Conservation (phyloP, 2,113 vertebrate species). For the Barbus barbus region DNA sequence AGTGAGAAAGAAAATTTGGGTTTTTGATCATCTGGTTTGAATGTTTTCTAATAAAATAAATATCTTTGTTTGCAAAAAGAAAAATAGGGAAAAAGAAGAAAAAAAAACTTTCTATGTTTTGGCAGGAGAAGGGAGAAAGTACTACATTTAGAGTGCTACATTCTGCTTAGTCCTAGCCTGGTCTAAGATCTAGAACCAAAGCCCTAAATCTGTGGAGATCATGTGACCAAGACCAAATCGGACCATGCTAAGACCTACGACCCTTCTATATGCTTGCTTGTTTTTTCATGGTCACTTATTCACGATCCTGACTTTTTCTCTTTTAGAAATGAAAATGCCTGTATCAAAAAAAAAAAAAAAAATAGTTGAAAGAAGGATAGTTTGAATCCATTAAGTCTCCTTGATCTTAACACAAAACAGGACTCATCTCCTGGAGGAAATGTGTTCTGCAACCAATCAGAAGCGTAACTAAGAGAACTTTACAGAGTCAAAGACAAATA, state of each 20-base stretch:
- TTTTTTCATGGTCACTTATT: background rate
- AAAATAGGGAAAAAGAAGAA: no score
- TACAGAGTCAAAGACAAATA: conserved; percentile 41
- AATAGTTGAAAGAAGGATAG: conserved; percentile 28
- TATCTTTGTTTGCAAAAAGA: no score
- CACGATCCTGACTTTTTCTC: background rate
- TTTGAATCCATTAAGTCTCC: conserved; percentile 50
- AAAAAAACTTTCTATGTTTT: conserved; percentile 68
- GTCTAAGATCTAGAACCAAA: conserved; percentile 38
- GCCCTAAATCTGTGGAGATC: conserved; percentile 42
- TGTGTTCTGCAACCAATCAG: conserved; percentile 45
- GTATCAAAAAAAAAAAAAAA: conserved; percentile 1
- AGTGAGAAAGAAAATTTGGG: conserved; percentile 65
- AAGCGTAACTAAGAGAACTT: conserved; percentile 44
- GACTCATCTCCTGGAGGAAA: conserved; percentile 22
- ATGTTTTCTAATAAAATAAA: conserved; percentile 82
- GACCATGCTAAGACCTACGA: background rate
- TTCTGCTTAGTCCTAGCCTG: conserved; percentile 37
- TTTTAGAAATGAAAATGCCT: background rate
- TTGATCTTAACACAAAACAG: conserved; percentile 50
- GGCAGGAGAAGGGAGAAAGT: conserved; percentile 50
- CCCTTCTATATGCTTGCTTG: conserved; percentile 6
- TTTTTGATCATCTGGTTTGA: conserved; percentile 76
- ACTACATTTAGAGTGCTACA: conserved; percentile 62
- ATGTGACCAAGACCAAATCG: conserved; percentile 31